Evolutionary conservation across 2,113 vertebrate genomes (phyloP).

Genomic region (Nibea coibor): DNA sequence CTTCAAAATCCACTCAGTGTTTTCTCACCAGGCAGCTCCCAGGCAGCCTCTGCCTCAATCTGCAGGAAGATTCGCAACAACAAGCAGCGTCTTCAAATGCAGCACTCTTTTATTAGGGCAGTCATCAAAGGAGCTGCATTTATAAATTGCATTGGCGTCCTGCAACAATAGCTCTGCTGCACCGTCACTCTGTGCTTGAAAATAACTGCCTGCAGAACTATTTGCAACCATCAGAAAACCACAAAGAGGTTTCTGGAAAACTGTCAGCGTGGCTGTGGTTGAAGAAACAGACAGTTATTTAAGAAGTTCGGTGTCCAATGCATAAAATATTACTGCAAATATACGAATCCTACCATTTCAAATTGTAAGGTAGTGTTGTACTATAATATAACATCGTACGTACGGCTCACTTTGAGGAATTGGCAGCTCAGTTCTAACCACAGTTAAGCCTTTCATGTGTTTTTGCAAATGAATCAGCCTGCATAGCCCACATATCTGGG

Average conservation of each 20-base stretch:
- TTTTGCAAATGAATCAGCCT: background rate
- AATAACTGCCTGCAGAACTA: conserved; percentile 57
- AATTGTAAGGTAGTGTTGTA: background rate
- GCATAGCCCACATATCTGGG: background rate
- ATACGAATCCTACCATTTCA: background rate
- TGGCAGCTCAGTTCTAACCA: background rate
- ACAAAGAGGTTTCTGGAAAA: conserved; percentile 32
- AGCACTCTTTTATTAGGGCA: conserved; percentile 38
- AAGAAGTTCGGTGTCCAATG: background rate
- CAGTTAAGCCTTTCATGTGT: background rate
- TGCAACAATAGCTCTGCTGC: conserved; percentile 33
- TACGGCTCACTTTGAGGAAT: background rate
- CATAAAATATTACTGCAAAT: conserved; percentile 22
- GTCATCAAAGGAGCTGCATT: conserved; percentile 51
- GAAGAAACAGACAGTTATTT: background rate
- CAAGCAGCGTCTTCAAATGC: conserved; percentile 57
- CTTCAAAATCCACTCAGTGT: conserved; percentile 75
- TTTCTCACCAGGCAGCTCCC: conserved; percentile 70
- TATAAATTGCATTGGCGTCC: conserved; percentile 56
- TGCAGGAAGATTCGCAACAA: conserved; percentile 59
- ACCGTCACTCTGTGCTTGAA: conserved; percentile 27
- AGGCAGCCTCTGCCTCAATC: conserved; percentile 61
- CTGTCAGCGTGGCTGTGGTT: conserved; percentile 25
- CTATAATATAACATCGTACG: background rate
- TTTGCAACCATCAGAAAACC: conserved; percentile 35